Base-by-base conservation (phyloP, 2,888 invertebrate species). In the Empis stercorea region DNA sequence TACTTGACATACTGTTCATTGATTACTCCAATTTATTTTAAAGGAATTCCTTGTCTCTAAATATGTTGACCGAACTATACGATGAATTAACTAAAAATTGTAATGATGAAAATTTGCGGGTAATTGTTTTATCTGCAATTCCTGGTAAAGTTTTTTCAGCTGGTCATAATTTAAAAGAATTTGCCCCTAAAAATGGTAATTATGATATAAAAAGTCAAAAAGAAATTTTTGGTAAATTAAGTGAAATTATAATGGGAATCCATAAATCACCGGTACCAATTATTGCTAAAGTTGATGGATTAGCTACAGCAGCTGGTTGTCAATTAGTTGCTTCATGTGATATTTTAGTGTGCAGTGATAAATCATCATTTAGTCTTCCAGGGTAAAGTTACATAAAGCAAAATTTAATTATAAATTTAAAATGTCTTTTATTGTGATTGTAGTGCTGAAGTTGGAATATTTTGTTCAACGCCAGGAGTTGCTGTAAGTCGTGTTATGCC, bases 391-490 rank as follows among this genome's bases (percentile, higher is more conserved):
- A 40, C 2, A 20, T 40, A 9, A 11, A n/a, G 13, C 3, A 39
- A 20, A 13, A 17, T 5, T 20, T 4, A 20, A 4, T 39, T 11
- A 20, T 3, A n/a, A n/a, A n/a, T n/a, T n/a, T n/a, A n/a, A n/a
- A n/a, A n/a, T n/a, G n/a, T n/a, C n/a, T n/a, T n/a, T n/a, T n/a
- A n/a, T n/a, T n/a, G n/a, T 37, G 9, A 40, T 23, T 13, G 2
- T 11, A 94, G 94, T 11, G 88, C 85, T 2, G 86, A 81, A 65
- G 83, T 92, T 62, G 96, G 97, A 10, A 76, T 97, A 58, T 97
- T 97, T 71, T 97, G 97, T 65, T 92, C 93, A 1, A 96, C 96
- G 0, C 97, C 97, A 2, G 94, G 93, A 10, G 83, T 97, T 48
- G 87, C 95, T 2, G 71, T 97, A 43, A 80, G 81, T 2, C 76